Conservation (phyloP, 2,797 vertebrate genomes). For the Cossypha heuglini region DNA sequence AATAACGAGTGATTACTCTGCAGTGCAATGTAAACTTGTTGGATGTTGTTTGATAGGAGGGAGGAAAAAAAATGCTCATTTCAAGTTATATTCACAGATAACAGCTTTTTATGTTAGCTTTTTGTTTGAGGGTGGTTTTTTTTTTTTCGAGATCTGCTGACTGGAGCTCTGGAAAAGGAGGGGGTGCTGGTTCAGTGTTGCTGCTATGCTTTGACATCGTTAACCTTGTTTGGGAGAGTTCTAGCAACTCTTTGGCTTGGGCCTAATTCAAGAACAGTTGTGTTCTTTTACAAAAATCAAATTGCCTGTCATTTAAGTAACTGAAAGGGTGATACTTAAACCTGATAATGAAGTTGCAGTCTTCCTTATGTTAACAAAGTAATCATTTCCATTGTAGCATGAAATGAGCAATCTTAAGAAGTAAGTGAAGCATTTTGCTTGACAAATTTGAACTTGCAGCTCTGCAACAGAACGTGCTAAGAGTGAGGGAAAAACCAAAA, state of each 20-base stretch:
- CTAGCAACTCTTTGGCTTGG: not conserved
- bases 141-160: not conserved
- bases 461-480: not conserved
- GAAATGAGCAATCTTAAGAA: slow-evolving; percentile 28
- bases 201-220: rapidly evolving
- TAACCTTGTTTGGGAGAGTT: not conserved
- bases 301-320: slow-evolving; percentile 27
- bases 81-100: not conserved
- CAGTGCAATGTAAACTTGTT: not conserved
- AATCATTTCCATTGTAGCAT: slow-evolving; percentile 39
- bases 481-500: not conserved
- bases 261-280: not conserved
- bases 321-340: slow-evolving; percentile 28
- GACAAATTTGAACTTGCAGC: slow-evolving; percentile 9
- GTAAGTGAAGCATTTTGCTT: slow-evolving; percentile 44
- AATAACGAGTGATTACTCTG: not conserved
- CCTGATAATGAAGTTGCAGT: slow-evolving; percentile 39
- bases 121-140: not conserved
- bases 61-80: not conserved
- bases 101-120: not conserved
- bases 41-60: not conserved
- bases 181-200: rapidly evolving
- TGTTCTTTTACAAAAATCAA: not conserved
- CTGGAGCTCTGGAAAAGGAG: not conserved
- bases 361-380: slow-evolving; percentile 26